These are phyloP conservation scores for Drosophila kanekoi DNA, from an alignment of 2,888 invertebrate genomes.

Conservation along the genomic window DNA sequence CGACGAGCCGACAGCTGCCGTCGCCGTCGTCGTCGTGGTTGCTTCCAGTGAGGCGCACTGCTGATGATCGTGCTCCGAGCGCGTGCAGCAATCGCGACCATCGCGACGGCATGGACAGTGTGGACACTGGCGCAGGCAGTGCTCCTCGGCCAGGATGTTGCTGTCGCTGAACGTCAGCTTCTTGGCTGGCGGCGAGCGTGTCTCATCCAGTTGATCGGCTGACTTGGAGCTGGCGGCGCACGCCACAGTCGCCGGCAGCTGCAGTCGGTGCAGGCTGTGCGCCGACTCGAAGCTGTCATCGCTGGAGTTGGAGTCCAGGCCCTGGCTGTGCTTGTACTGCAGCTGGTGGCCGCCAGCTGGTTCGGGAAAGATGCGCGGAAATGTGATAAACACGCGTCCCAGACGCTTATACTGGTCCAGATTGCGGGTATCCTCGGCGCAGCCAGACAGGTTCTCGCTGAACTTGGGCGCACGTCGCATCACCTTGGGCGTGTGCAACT, in stretches of 20 bases:
- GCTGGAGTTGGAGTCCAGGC: constrained; percentile 86
- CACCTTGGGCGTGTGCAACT: constrained; percentile 86
- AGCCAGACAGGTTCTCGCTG: constrained; percentile 88
- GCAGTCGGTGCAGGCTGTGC: constrained; percentile 72
- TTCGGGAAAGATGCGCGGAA: constrained; percentile 81
- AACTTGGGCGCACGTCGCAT: constrained; percentile 89
- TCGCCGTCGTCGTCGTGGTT: not conserved
- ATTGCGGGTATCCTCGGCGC: constrained; percentile 88
- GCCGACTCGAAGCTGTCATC: constrained; percentile 82
- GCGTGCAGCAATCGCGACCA: constrained; percentile 75
- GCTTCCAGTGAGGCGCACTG: constrained; percentile 56
- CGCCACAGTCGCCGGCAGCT: constrained; percentile 41
- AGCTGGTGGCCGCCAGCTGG: constrained; percentile 74
- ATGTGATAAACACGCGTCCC: constrained; percentile 85
- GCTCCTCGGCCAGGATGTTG: constrained; percentile 82
- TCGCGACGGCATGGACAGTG: constrained; percentile 81
- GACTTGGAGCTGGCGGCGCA: constrained; percentile 85
- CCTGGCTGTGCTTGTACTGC: constrained; percentile 83
- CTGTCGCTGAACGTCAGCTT: constrained; percentile 85
- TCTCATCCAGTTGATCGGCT: constrained; percentile 87
- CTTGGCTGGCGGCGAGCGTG: constrained; percentile 67
- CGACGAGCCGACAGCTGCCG: constrained; percentile 71
- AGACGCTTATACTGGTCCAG: constrained; percentile 86
- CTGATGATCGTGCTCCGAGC: constrained; percentile 72
- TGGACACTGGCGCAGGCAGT: constrained; percentile 80